Evolutionary conservation across 2,113 vertebrate species (phyloP), one percentile per base, ranked within the genome.

Genomic region (Coturnix japonica): DNA sequence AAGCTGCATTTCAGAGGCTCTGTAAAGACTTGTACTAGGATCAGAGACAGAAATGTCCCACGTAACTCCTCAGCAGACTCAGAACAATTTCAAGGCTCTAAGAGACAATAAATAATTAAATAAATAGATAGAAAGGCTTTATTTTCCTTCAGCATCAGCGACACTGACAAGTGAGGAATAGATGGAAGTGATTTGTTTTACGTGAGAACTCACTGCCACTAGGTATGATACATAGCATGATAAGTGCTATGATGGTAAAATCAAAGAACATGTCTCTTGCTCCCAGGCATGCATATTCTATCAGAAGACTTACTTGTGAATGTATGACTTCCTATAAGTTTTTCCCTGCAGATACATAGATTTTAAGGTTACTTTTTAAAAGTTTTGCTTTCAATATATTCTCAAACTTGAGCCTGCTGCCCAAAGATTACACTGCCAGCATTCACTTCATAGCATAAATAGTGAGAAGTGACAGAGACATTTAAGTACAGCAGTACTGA

Each of bases 11-110:
- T 56, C 56, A 86, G 56, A 84, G 41, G 21, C 21, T 88, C 60
- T 59, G 31, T 14, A 33, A 71, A 71, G 3, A 8, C 47, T 84
- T 64, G 88, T 70, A 37, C 14, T 67, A 59, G 23, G 23, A 54
- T 46, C 47, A 74, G 23, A 41, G 54, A 66, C 31, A 60, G 31
- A 13, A 59, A 11, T 37, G 7, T 74, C 61, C 46, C 25, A 78
- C 37, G 25, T 11, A 64, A 11, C 33, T 86, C 14, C 33, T 51
- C 16, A 71, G 11, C 0, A 0, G 21, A 11, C 9, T 74, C 41
- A 49, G 6, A 82, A 47, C 9, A 0, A n/a, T 84, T 91, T 78
- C 14, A 59, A 13, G 3, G 30, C 61, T 66, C 81, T 66, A 83
- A 76, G 56, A 41, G 41, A 6, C 8, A n/a, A 73, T 47, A 56